Conservation (phyloP, 2,113 vertebrate genomes). For the Tetrax tetrax region DNA sequence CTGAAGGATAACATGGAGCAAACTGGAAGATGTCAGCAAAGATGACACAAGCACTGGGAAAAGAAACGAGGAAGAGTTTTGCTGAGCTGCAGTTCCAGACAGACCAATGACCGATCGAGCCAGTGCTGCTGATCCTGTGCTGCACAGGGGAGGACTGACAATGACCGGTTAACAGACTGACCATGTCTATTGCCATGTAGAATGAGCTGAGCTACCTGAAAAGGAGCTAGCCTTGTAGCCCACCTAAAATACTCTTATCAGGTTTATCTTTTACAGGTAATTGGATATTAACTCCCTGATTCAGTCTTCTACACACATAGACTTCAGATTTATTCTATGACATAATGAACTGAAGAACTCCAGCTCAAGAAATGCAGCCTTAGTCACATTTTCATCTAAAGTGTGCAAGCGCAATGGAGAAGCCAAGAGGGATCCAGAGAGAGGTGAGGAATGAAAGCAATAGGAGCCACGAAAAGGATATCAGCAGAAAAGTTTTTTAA, state of each 20-base stretch:
- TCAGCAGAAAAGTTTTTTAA: not conserved
- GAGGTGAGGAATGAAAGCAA: not conserved
- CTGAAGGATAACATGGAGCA: not conserved
- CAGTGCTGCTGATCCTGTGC: not conserved
- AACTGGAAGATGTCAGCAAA: not conserved
- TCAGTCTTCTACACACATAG: not conserved
- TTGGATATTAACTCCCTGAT: not conserved
- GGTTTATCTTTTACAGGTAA: not conserved
- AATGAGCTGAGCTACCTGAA: not conserved
- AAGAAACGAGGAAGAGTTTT: not conserved
- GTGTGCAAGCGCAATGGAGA: not conserved
- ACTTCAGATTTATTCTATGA: not conserved
- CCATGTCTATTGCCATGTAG: accelerated
- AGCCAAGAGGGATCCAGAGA: not conserved
- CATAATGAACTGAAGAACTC: not conserved
- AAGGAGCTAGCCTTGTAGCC: not conserved
- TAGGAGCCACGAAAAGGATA: not conserved
- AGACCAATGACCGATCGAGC: accelerated
- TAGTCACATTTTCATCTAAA: not conserved
- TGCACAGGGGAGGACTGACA: not conserved
- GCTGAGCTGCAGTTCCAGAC: not conserved
- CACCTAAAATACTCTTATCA: not conserved
- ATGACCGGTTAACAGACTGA: not conserved
- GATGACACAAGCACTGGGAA: not conserved
- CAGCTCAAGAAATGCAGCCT: not conserved